phyloP scores from a whole-genome alignment of 2,888 invertebrate species.

The Cephus spinipes region DNA sequence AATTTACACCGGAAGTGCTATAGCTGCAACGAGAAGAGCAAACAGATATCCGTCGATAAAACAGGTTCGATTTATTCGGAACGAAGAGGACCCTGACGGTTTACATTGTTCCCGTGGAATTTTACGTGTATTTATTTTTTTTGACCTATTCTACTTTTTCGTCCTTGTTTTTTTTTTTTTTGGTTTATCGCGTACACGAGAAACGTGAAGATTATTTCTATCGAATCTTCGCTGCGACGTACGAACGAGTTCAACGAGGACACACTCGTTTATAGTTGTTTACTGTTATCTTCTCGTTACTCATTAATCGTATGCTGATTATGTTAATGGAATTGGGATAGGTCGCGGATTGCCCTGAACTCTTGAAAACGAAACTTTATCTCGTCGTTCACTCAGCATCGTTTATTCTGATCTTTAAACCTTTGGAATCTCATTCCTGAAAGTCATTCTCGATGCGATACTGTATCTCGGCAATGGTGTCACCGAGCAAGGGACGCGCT shows the following conservation, averaged over 20 bases:
- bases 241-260: background rate
- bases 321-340: slow-evolving; percentile 12
- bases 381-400: background rate
- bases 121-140: background rate
- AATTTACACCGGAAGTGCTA: background rate
- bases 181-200: background rate
- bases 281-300: background rate
- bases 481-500: background rate
- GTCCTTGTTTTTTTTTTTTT: no score
- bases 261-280: background rate
- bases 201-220: background rate
- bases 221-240: background rate
- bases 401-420: background rate
- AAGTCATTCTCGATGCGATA: background rate
- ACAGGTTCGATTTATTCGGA: slow-evolving; percentile 21
- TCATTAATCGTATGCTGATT: background rate
- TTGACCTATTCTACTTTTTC: no score
- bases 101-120: background rate
- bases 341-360: slow-evolving; percentile 10
- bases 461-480: background rate
- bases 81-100: slow-evolving; percentile 5
- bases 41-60: slow-evolving; percentile 18
- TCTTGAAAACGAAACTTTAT: background rate
- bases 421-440: background rate
- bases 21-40: slow-evolving; percentile 1